Evolutionary conservation across 1,140 invertebrate genomes (phyloP).

Genomic region (Drosophila varians): DNA sequence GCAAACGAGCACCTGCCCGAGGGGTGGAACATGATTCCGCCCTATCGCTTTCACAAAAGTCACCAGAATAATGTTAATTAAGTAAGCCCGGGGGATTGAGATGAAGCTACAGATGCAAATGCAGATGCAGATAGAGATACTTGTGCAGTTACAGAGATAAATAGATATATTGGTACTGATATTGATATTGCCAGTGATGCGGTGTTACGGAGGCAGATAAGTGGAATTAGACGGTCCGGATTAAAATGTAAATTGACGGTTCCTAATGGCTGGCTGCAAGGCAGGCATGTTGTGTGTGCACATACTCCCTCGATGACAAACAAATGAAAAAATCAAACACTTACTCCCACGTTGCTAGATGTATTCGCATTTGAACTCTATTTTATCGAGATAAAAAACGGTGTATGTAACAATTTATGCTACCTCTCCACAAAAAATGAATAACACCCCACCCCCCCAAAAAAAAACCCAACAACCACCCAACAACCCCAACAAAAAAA

Average conservation of each 20-base stretch:
- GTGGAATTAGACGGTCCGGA: constrained; percentile 38
- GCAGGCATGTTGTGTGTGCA: constrained; percentile 75
- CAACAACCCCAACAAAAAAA: no score
- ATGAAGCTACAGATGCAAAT: constrained; percentile 10
- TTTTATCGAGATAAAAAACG: constrained; percentile 48
- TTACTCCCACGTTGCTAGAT: constrained; percentile 39
- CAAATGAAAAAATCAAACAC: not conserved
- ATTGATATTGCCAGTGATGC: constrained; percentile 11
- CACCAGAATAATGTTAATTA: constrained; percentile 62
- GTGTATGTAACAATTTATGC: constrained; percentile 66
- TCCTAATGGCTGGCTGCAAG: constrained; percentile 75
- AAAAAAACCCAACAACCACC: constrained; percentile 2
- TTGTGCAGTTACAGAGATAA: constrained; percentile 8
- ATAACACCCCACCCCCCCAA: no score
- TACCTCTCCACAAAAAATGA: constrained; percentile 73
- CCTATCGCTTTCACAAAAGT: constrained; percentile 68
- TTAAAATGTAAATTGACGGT: constrained; percentile 74
- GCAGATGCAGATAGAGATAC: constrained; percentile 17
- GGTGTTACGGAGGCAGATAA: constrained; percentile 24
- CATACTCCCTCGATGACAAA: constrained; percentile 58
- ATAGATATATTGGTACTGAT: constrained; percentile 4
- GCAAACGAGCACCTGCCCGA: constrained; percentile 45
- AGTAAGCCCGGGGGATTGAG: constrained; percentile 24
- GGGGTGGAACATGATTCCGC: constrained; percentile 43
- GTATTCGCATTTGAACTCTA: constrained; percentile 56